phyloP scores from a whole-genome alignment of 2,113 vertebrate genomes.

The Apteryx mantelli region DNA sequence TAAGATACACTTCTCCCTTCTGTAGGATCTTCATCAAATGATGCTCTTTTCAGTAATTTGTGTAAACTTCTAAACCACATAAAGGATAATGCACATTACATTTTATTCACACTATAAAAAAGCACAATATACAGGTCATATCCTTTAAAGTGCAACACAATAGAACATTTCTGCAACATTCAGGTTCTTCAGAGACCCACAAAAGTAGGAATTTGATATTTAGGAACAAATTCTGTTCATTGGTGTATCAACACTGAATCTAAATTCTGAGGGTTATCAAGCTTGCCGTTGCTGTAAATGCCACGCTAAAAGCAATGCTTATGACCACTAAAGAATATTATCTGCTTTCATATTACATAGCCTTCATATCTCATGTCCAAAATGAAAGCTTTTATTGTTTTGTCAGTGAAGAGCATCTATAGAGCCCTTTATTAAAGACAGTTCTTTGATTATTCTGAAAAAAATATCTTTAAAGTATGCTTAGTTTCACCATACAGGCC shows the following conservation, averaged over 20 bases:
- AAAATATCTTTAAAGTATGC: neutral
- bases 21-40: slow-evolving; percentile 37
- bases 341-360: slow-evolving; percentile 16
- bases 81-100: slow-evolving; percentile 65
- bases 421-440: neutral
- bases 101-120: slow-evolving; percentile 74
- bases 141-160: slow-evolving; percentile 79
- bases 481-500: neutral
- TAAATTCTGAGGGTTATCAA: slow-evolving; percentile 39
- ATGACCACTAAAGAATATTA: neutral
- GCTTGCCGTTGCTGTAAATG: slow-evolving; percentile 15
- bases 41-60: slow-evolving; percentile 40
- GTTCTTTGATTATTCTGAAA: neutral
- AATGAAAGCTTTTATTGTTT: slow-evolving; percentile 15
- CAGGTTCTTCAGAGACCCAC: slow-evolving; percentile 57
- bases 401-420: slow-evolving; percentile 28
- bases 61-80: slow-evolving; percentile 59
- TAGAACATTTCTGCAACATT: slow-evolving; percentile 72
- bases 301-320: neutral
- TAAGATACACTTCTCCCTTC: slow-evolving; percentile 1
- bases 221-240: slow-evolving; percentile 21
- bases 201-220: slow-evolving; percentile 39
- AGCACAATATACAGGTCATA: slow-evolving; percentile 76
- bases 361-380: neutral
- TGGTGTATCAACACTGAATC: neutral